Evolutionary conservation across 1,140 invertebrate genomes (phyloP), one percentile per base, ranked within the genome.

Genomic region (Tachypleus tridentatus): DNA sequence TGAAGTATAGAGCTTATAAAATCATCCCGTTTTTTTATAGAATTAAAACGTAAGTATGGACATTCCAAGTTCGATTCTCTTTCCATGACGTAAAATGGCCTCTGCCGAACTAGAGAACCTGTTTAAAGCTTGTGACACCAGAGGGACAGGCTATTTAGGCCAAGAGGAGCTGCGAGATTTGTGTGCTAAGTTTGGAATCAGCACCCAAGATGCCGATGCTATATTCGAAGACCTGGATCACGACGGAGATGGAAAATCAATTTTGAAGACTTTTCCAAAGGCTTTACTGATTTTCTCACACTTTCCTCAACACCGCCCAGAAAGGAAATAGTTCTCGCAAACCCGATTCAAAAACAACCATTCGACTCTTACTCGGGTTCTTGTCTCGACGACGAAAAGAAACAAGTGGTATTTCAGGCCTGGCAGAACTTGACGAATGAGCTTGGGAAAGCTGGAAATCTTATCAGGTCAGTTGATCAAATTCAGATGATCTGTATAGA

Each of bases 201-300:
- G 67, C 4, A 56, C 60, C 4, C 63, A 67, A 3, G 80, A 81
- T 61, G 73, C 79, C 0, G 75, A 79, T 64, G 73, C 74, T 9
- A 80, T 84, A 60, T 84, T 84, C 72, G 66, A 68, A 1, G 78
- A 82, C 70, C 72, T 84, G 54, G 83, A 84, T 70, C 76, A 77
- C 52, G 82, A 84, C 71, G 77, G 79, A 7, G 82, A 84, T 71
- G 83, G 82, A 1, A 71, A 59, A 82, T 84, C 63, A 81, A 79
- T 66, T 78, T 82, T 58, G 75, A 78, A 4, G 83, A 84, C 72
- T 84, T 84, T 72, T 74, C 76, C 8, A 73, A 76, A 57, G 82
- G 82, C 47, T 83, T 83, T 70, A 69, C 75, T 3, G 78, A 81
- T 54, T 80, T 67, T 49, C 11, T 67, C 29, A 29, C 29, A 29